Percentiles rank a stretch among this genome's conserved stretches.
phyloP scores from a whole-genome alignment of 2,888 invertebrate species.

The Netelia fuscicornis region DNA sequence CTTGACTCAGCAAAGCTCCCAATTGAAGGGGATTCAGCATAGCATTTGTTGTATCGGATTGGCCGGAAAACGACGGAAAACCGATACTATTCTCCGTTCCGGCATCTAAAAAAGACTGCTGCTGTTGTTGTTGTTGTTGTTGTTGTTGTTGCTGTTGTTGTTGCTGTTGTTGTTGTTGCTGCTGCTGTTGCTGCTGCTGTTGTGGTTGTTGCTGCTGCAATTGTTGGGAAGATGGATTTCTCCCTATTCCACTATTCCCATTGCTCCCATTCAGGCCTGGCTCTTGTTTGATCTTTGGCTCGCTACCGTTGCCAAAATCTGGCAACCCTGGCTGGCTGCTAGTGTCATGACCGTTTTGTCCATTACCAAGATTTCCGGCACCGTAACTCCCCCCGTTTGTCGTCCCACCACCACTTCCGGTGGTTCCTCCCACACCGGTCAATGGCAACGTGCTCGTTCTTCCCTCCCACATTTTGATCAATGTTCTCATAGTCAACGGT shows the following conservation, averaged over 20 bases:
- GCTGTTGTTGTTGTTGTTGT: conserved; percentile 78
- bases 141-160: conserved; percentile 71
- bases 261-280: conserved; percentile 81
- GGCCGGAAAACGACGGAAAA: conserved; percentile 85
- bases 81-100: conserved; percentile 85
- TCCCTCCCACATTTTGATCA: conserved; percentile 93
- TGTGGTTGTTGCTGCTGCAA: conserved; percentile 69
- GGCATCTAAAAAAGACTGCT: conserved; percentile 85
- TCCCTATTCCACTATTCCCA: conserved; percentile 68
- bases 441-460: conserved; percentile 87
- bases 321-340: conserved; percentile 79
- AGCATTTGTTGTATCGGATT: conserved; percentile 82
- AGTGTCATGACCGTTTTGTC: conserved; percentile 81
- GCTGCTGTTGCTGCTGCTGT: conserved; percentile 76
- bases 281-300: conserved; percentile 84
- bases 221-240: conserved; percentile 57
- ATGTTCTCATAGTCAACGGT: conserved; percentile 94
- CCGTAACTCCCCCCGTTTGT: conserved; percentile 79
- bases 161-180: conserved; percentile 73
- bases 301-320: conserved; percentile 80
- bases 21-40: conserved; percentile 83
- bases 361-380: conserved; percentile 71
- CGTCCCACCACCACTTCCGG: conserved; percentile 88
- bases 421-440: conserved; percentile 85
- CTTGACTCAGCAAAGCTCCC: conserved; percentile 80